A percentile compares a stretch with the other conserved stretches of the same genome.
Evolutionary conservation across 2,888 invertebrate species (phyloP).

Genomic region (Acanthosoma haemorrhoidale): DNA sequence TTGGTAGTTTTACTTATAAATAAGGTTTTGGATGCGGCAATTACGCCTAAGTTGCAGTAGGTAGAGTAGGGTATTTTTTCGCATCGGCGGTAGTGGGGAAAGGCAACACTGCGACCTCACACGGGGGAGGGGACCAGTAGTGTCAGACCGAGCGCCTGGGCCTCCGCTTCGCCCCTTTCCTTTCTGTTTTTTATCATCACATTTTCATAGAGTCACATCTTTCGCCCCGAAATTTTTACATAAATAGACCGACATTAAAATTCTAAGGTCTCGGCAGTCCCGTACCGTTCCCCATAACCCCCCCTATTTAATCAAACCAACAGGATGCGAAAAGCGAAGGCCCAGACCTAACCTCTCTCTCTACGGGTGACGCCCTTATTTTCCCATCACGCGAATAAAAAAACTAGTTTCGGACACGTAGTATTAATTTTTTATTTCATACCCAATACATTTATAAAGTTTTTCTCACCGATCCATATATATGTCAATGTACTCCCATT

Average conservation of each 20-base stretch:
- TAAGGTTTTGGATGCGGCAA: no score
- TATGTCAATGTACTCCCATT: conserved; percentile 16
- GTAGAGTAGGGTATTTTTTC: background rate
- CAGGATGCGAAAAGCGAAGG: conserved; percentile 28
- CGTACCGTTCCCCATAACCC: background rate
- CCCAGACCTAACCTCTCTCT: conserved; percentile 27
- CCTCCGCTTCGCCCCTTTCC: conserved; percentile 30
- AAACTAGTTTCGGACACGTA: conserved; percentile 27
- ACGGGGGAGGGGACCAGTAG: background rate
- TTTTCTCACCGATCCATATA: conserved; percentile 15
- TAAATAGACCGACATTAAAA: conserved; percentile 15
- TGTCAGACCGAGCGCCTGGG: conserved; percentile 34
- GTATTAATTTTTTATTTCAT: background rate
- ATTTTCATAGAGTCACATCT: conserved; percentile 29
- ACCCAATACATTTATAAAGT: background rate
- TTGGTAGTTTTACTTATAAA: no score
- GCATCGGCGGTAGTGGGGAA: background rate
- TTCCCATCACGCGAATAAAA: conserved; percentile 25
- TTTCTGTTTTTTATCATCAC: conserved; percentile 32
- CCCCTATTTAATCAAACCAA: background rate
- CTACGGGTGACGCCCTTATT: conserved; percentile 30
- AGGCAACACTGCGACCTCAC: background rate
- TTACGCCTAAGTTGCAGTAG: no score
- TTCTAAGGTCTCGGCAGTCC: conserved; percentile 18
- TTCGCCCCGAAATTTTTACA: conserved; percentile 25